These are phyloP conservation scores for Thamnophis sirtalis DNA, from an alignment of 2,113 vertebrate species.

Conservation along the genomic window DNA sequence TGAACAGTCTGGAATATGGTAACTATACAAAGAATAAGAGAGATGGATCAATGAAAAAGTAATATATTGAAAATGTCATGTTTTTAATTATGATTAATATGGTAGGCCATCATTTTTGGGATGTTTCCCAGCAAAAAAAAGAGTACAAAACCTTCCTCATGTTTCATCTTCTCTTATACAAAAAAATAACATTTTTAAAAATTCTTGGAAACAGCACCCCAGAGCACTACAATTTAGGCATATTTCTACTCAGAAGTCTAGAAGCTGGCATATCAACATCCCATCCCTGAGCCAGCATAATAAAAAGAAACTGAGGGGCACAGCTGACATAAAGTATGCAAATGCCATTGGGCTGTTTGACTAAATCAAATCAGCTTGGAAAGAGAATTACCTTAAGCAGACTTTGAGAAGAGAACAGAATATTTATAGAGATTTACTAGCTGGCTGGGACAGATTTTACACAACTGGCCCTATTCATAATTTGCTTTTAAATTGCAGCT, in stretches of 20 bases:
- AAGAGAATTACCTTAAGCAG: not conserved
- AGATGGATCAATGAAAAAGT: not conserved
- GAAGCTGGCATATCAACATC: not conserved
- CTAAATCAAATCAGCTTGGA: not conserved
- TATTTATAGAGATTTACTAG: not conserved
- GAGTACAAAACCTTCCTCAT: not conserved
- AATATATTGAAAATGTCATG: not conserved
- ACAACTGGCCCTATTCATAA: not conserved
- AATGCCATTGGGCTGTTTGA: not conserved
- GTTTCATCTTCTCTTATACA: not conserved
- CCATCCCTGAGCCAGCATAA: not conserved
- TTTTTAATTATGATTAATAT: conserved; percentile 1
- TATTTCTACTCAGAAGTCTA: not conserved
- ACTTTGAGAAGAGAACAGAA: not conserved
- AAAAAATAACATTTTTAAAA: not conserved
- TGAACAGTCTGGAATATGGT: conserved; percentile 10
- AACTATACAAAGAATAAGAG: not conserved
- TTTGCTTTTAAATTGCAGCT: not conserved
- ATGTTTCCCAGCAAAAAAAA: not conserved
- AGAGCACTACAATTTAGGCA: not conserved
- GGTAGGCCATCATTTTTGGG: not conserved
- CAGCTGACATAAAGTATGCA: not conserved
- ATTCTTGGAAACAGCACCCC: not conserved
- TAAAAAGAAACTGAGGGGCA: not conserved
- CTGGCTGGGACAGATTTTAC: not conserved